A percentile compares a stretch with the other conserved stretches of the same genome.
These are phyloP conservation scores for Drosophila eugracilis DNA, from an alignment of 1,140 invertebrate species.

Conservation along the genomic window DNA sequence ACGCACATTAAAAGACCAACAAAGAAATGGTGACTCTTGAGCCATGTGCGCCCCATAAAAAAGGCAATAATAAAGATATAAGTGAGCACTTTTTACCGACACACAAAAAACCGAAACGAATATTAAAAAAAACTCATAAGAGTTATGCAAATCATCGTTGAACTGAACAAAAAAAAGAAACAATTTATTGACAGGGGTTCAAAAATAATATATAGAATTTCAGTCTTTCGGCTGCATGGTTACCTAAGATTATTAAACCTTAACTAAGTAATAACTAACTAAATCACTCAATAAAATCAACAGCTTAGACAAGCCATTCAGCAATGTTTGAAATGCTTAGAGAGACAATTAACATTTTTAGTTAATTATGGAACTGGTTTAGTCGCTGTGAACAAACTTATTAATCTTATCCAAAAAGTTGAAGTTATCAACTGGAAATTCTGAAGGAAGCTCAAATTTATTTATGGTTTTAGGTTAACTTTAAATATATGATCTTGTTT, in stretches of 20 bases:
- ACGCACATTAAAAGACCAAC: conserved; percentile 39
- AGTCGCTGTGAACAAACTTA: background rate
- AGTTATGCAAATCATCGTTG: conserved; percentile 56
- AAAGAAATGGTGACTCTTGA: conserved; percentile 23
- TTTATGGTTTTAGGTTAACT: background rate
- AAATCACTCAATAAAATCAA: too few species aligned
- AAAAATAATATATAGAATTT: background rate
- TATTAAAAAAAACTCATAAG: conserved; percentile 10
- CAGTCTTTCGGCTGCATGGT: background rate
- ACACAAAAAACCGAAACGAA: conserved; percentile 10
- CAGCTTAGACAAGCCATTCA: too few species aligned
- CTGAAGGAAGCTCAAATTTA: background rate
- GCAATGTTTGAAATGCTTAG: background rate
- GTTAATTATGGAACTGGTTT: conserved; percentile 11
- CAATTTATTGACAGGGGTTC: background rate
- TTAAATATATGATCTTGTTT: too few species aligned
- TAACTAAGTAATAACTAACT: too few species aligned
- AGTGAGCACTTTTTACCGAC: conserved; percentile 45
- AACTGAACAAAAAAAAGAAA: conserved; percentile 1
- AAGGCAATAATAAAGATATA: conserved; percentile 49
- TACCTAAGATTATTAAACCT: background rate
- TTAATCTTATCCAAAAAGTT: background rate
- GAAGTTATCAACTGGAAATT: background rate
- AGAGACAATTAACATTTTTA: conserved; percentile 4
- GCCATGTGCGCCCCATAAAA: conserved; percentile 57